phyloP scores from a whole-genome alignment of 2,113 vertebrate species.

The Catharus fuscescens region DNA sequence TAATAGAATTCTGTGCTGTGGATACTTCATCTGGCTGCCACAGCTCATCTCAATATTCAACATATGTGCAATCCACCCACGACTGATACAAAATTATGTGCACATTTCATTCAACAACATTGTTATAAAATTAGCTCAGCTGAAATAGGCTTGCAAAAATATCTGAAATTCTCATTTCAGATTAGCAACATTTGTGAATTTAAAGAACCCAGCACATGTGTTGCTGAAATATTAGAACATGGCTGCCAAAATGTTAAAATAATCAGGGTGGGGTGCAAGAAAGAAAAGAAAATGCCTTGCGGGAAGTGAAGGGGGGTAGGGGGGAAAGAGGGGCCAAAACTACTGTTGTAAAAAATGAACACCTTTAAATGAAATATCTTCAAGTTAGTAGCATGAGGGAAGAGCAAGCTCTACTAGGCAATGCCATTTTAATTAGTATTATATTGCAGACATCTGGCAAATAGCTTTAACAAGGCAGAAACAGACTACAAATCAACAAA shows the following conservation, averaged over 20 bases:
- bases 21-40: constrained; percentile 11
- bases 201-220: constrained; percentile 69
- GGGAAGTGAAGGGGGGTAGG: not conserved
- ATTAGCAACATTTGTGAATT: constrained; percentile 79
- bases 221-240: constrained; percentile 68
- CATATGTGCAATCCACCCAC: constrained; percentile 46
- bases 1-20: not conserved
- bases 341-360: constrained; percentile 42
- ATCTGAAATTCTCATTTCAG: constrained; percentile 79
- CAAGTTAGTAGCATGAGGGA: constrained; percentile 56
- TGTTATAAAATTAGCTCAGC: constrained; percentile 75
- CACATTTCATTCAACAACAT: constrained; percentile 74
- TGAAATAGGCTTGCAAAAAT: constrained; percentile 75
- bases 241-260: constrained; percentile 68
- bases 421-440: constrained; percentile 72
- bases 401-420: constrained; percentile 72
- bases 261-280: constrained; percentile 36
- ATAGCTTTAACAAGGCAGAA: constrained; percentile 73
- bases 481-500: constrained; percentile 72
- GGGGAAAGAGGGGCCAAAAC: not conserved
- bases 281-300: constrained; percentile 48
- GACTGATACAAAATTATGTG: constrained; percentile 63
- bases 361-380: constrained; percentile 61
- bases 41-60: constrained; percentile 45
- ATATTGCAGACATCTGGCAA: constrained; percentile 74